Evolutionary conservation across 2,888 invertebrate species (phyloP).

Genomic region (Allophyes oxyacanthae): DNA sequence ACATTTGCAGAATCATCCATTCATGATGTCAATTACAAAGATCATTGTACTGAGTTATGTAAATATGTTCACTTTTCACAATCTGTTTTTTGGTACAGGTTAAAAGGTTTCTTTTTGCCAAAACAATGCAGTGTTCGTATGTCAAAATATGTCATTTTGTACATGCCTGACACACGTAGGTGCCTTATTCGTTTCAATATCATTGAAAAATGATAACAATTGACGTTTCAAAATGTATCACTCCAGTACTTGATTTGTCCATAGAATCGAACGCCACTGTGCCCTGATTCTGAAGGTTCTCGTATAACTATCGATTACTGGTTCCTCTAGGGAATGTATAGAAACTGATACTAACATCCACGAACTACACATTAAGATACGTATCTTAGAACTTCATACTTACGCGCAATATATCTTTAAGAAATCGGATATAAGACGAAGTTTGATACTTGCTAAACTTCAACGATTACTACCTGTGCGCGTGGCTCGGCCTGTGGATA

Average conservation of each 20-base stretch:
- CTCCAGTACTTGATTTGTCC: too few species aligned
- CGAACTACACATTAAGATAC: constrained; percentile 45
- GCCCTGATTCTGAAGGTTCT: not conserved
- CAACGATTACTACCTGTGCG: constrained; percentile 24
- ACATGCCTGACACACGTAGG: too few species aligned
- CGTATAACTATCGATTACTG: constrained; percentile 26
- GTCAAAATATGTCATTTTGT: too few species aligned
- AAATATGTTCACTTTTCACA: constrained; percentile 2
- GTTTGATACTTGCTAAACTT: constrained; percentile 41
- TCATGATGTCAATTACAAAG: not conserved
- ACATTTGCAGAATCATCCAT: constrained; percentile 9
- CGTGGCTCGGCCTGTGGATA: not conserved
- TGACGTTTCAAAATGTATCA: too few species aligned
- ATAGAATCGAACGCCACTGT: too few species aligned
- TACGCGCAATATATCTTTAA: constrained; percentile 27
- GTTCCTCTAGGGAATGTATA: constrained; percentile 31
- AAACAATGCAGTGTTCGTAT: not conserved
- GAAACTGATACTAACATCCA: constrained; percentile 32
- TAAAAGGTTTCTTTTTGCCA: not conserved
- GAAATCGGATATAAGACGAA: constrained; percentile 28
- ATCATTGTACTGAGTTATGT: not conserved
- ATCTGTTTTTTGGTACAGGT: not conserved
- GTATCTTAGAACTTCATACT: constrained; percentile 41
- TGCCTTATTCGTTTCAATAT: too few species aligned
- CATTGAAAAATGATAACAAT: too few species aligned